Evolutionary conservation across 2,888 invertebrate species (phyloP), one percentile per base, ranked within the genome.

Genomic region (Podabrus alpinus): DNA sequence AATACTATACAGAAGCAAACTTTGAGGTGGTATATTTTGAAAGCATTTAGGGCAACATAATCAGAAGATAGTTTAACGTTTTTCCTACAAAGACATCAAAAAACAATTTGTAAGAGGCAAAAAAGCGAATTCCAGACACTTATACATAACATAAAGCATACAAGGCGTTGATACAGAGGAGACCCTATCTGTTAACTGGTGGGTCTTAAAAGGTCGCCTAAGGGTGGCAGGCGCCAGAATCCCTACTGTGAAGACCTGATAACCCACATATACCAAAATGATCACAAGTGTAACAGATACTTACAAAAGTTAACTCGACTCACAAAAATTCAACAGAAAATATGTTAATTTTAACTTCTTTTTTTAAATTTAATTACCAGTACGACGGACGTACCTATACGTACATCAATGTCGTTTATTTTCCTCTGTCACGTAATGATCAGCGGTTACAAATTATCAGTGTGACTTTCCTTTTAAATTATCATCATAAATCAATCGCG

Each of bases 131-230:
- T 78, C 75, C 72, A 79, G 70, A 59, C 77, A 76, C 75, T 78
- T 73, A 73, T 72, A 68, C 77, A 68, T 75, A 74, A 76, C 78
- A 77, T 77, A 76, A 78, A 79, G 78, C 78, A 78, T 77, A 74
- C 67, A 74, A 78, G 69, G 79, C 76, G 78, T 73, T 73, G 79
- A 77, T 79, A 77, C 77, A 70, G 68, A 74, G 71, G 70, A 74
- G 71, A 73, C 74, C 73, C 73, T 78, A 78, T 78, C 77, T 77
- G 66, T 66, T 76, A 64, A 64, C 19, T 64, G 79, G 76, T 73
- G 69, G 74, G 72, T 76, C 75, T 72, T 78, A 73, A 45, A 75
- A 73, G 71, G 71, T 76, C 72, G 71, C 76, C 74, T 64, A 62
- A 72, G 75, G 77, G 76, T 69, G 72, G 72, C 17, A 68, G 73